phyloP scores from a whole-genome alignment of 1,140 invertebrate species.

The Drosophila burlai region DNA sequence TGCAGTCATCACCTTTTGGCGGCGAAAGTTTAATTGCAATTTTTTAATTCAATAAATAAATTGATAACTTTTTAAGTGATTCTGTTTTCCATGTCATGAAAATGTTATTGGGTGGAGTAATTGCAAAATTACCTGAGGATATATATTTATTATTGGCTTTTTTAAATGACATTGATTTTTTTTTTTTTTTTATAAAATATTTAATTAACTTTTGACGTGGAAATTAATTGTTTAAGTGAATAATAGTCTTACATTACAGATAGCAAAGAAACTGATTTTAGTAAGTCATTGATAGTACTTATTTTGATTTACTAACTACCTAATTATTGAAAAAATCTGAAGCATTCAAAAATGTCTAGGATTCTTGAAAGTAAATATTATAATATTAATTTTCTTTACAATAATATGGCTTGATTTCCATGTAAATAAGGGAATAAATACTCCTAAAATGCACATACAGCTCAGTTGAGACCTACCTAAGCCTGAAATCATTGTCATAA shows the following conservation, averaged over 20 bases:
- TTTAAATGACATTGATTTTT: not conserved
- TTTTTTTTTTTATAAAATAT: not conserved
- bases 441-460: not conserved
- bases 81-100: not conserved
- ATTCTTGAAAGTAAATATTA: no score
- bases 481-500: not conserved
- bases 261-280: not conserved
- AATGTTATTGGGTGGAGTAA: not conserved
- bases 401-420: no score
- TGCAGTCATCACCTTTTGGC: conserved; percentile 25
- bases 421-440: not conserved
- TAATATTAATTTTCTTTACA: no score
- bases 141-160: not conserved
- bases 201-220: not conserved
- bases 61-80: conserved; percentile 33
- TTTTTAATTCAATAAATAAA: conserved; percentile 23
- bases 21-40: conserved; percentile 26
- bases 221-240: not conserved
- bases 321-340: no score
- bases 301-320: no score
- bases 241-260: not conserved
- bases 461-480: not conserved
- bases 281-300: no score
- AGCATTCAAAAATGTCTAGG: no score
- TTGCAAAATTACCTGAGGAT: conserved; percentile 12